Conservation (phyloP, 1,140 invertebrate species). For the Diabrotica undecimpunctata region DNA sequence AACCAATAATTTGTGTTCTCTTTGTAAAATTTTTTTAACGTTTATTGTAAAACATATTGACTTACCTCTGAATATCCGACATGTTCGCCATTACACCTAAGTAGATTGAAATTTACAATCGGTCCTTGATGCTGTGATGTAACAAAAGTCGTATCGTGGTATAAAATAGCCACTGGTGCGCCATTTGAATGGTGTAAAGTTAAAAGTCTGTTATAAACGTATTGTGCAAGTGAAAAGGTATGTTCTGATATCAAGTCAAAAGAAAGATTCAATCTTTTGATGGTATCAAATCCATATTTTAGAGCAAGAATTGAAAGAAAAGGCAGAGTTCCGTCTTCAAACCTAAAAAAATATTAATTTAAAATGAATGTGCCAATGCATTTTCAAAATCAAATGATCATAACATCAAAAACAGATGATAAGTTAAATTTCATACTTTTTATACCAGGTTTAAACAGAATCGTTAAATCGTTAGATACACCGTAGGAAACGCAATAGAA, state of each 20-base stretch:
- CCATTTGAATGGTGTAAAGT: slow-evolving; percentile 73
- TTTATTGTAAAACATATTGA: not conserved
- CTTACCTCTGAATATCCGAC: slow-evolving; percentile 85
- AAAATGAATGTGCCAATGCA: not conserved
- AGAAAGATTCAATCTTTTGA: slow-evolving; percentile 54
- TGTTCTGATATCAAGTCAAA: slow-evolving; percentile 70
- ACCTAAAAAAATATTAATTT: slow-evolving; percentile 55
- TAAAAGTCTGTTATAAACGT: slow-evolving; percentile 64
- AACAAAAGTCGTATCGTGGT: slow-evolving; percentile 67
- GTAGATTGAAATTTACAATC: slow-evolving; percentile 86
- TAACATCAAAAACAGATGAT: too few species aligned
- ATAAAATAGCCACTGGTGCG: slow-evolving; percentile 65
- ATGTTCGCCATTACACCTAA: slow-evolving; percentile 70
- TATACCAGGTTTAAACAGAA: too few species aligned
- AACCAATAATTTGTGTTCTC: too few species aligned
- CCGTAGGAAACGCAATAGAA: too few species aligned
- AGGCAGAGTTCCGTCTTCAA: slow-evolving; percentile 91
- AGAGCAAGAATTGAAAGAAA: slow-evolving; percentile 83
- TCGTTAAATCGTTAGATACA: too few species aligned
- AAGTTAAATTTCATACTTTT: too few species aligned
- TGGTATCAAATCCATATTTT: slow-evolving; percentile 73
- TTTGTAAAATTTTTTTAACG: too few species aligned
- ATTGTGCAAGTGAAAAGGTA: slow-evolving; percentile 72
- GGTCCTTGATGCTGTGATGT: slow-evolving; percentile 69
- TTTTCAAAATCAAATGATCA: too few species aligned